These are phyloP conservation scores for Ctenopoma multispine DNA, from an alignment of 2,797 vertebrate genomes.

Conservation along the genomic window DNA sequence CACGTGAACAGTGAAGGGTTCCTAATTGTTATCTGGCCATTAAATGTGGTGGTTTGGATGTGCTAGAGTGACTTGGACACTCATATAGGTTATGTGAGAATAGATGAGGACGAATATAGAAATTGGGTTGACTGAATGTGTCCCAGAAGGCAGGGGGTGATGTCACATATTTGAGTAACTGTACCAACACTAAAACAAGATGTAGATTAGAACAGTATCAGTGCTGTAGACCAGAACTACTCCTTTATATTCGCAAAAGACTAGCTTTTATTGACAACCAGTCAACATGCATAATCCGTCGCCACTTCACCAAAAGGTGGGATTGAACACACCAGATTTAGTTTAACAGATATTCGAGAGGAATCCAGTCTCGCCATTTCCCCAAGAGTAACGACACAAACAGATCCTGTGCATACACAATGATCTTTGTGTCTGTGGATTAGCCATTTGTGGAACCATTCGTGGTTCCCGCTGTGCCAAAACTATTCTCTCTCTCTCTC, in stretches of 20 bases:
- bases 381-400: constrained; percentile 31
- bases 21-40: constrained; percentile 9
- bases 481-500: constrained; percentile 46
- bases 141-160: constrained; percentile 69
- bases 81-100: constrained; percentile 71
- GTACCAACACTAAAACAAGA: constrained; percentile 57
- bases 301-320: constrained; percentile 15
- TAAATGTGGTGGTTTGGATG: constrained; percentile 33
- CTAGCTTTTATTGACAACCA: constrained; percentile 17
- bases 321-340: constrained; percentile 16
- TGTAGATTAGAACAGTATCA: constrained; percentile 33
- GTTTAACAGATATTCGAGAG: constrained; percentile 19
- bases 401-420: constrained; percentile 46
- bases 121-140: constrained; percentile 79
- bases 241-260: constrained; percentile 25
- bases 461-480: constrained; percentile 48
- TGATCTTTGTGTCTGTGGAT: constrained; percentile 60
- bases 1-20: constrained; percentile 7
- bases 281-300: background rate
- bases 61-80: constrained; percentile 45
- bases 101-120: constrained; percentile 79
- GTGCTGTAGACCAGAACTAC: constrained; percentile 22
- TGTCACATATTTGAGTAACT: constrained; percentile 73
- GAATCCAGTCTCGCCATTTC: constrained; percentile 31
- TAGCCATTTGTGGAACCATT: constrained; percentile 57